Evolutionary conservation across 2,888 invertebrate genomes (phyloP).

Genomic region (Eupithecia tripunctaria): DNA sequence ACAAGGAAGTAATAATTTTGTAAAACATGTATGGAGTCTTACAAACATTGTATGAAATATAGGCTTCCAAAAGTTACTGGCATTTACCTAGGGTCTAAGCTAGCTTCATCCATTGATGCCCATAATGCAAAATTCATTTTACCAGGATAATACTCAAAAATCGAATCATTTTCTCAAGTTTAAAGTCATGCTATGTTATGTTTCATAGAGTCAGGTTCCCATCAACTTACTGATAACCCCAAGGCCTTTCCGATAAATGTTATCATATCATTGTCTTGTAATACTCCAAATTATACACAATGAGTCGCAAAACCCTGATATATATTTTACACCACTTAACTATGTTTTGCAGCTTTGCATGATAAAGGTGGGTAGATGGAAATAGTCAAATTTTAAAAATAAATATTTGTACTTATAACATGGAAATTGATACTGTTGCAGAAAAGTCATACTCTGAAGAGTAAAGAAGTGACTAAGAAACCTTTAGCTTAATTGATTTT

Average conservation of each 20-base stretch:
- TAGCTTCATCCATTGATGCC: no score
- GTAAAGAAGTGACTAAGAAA: no score
- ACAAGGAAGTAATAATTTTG: no score
- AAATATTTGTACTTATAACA: no score
- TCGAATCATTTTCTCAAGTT: neutral
- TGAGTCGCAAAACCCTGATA: slow-evolving; percentile 1
- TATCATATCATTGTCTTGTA: slow-evolving; percentile 9
- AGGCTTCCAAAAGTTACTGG: no score
- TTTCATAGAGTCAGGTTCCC: slow-evolving; percentile 12
- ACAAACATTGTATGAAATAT: no score
- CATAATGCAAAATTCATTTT: no score
- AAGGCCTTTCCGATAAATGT: neutral
- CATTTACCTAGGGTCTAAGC: no score
- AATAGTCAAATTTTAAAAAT: no score
- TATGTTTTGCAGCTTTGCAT: neutral
- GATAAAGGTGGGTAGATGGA: neutral
- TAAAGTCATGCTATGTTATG: neutral
- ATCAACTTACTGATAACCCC: slow-evolving; percentile 22
- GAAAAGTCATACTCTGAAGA: no score
- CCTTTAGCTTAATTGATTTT: no score
- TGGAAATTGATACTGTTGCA: neutral
- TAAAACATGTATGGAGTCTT: no score
- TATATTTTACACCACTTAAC: neutral
- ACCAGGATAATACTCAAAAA: neutral
- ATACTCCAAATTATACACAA: slow-evolving; percentile 8